phyloP scores from a whole-genome alignment of 2,113 vertebrate genomes.

The Holacanthus passer region DNA sequence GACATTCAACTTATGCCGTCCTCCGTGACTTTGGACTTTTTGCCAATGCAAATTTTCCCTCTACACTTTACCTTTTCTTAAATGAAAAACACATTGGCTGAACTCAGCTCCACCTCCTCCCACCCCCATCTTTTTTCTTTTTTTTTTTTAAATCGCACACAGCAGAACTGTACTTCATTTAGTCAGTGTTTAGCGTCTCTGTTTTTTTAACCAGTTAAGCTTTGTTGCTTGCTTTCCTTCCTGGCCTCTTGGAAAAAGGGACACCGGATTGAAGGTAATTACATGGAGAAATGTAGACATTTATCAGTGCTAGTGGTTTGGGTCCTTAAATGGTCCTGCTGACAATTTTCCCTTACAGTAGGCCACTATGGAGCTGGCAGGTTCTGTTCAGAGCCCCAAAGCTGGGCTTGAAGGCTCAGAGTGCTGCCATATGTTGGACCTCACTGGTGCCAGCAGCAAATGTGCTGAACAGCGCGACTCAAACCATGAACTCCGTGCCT shows the following conservation, averaged over 20 bases:
- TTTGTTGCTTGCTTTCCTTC: constrained; percentile 67
- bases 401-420: constrained; percentile 75
- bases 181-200: constrained; percentile 42
- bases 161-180: constrained; percentile 53
- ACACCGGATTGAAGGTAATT: constrained; percentile 80
- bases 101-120: constrained; percentile 53
- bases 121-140: constrained; percentile 18
- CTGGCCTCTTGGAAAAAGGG: constrained; percentile 68
- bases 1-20: constrained; percentile 6
- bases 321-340: constrained; percentile 78
- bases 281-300: constrained; percentile 77
- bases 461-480: constrained; percentile 81
- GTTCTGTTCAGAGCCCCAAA: constrained; percentile 71
- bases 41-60: constrained; percentile 43
- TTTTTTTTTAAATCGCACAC: constrained; percentile 49
- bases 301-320: constrained; percentile 79
- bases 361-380: constrained; percentile 80
- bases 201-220: constrained; percentile 45
- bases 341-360: constrained; percentile 76
- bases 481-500: constrained; percentile 81
- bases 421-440: constrained; percentile 84
- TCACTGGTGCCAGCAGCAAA: constrained; percentile 79
- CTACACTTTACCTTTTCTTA: constrained; percentile 45
- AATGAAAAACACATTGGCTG: constrained; percentile 72
- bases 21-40: constrained; percentile 31